A percentile compares a stretch with the other conserved stretches of the same genome.
phyloP scores from a whole-genome alignment of 2,797 vertebrate species.

The Hydrolagus colliei region DNA sequence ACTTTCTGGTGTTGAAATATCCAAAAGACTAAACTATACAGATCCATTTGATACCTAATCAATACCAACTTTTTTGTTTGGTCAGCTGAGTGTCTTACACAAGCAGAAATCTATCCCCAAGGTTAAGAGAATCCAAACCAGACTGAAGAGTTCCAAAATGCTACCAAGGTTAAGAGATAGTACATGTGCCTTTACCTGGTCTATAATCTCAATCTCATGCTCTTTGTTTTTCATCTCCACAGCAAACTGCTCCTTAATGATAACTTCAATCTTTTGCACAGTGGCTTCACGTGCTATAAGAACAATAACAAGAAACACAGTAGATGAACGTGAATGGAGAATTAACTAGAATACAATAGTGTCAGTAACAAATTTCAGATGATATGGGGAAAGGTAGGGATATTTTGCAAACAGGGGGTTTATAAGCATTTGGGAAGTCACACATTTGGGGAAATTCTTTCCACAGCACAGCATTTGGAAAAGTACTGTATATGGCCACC shows the following conservation, averaged over 20 bases:
- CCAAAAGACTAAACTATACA: too few species aligned
- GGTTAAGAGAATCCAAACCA: too few species aligned
- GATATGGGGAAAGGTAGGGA: neutral
- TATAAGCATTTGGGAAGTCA: neutral
- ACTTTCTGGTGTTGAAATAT: too few species aligned
- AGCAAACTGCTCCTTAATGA: constrained; percentile 91
- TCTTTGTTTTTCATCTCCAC: constrained; percentile 98
- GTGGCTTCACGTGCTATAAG: constrained; percentile 80
- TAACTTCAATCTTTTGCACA: constrained; percentile 88
- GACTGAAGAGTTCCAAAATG: too few species aligned
- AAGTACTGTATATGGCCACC: too few species aligned
- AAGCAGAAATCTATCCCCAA: too few species aligned
- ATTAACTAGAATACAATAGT: neutral
- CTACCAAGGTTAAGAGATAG: too few species aligned
- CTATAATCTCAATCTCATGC: constrained; percentile 95
- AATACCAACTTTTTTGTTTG: too few species aligned
- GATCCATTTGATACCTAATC: too few species aligned
- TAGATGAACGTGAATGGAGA: neutral
- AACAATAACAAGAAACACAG: constrained; percentile 9
- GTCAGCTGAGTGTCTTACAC: too few species aligned
- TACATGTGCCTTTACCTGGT: constrained; percentile 68
- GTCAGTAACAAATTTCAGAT: neutral
- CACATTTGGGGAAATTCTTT: neutral
- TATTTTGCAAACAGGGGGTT: neutral
- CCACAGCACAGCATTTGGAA: too few species aligned